phyloP scores from a whole-genome alignment of 2,113 vertebrate species.

The Buteo buteo region DNA sequence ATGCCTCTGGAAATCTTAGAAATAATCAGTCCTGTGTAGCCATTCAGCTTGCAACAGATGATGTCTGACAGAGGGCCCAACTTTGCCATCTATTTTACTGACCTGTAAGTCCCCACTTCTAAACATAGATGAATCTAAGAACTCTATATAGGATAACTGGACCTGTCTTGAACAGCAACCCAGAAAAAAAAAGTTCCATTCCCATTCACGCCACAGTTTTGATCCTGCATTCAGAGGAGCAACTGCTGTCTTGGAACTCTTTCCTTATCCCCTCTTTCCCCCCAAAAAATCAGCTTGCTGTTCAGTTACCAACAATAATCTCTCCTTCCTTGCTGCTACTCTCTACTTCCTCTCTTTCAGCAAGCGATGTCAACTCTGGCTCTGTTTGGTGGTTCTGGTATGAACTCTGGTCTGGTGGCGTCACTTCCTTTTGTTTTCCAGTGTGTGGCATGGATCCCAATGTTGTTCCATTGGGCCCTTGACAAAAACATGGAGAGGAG shows the following conservation, averaged over 20 bases:
- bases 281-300: neutral
- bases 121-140: neutral
- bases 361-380: neutral
- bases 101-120: neutral
- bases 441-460: neutral
- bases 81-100: neutral
- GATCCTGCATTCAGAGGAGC: neutral
- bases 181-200: neutral
- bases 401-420: neutral
- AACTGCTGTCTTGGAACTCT: neutral
- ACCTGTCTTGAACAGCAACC: neutral
- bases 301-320: neutral
- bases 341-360: neutral
- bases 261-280: neutral
- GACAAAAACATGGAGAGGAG: neutral
- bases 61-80: neutral
- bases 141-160: neutral
- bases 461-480: neutral
- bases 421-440: neutral
- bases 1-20: neutral
- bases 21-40: neutral
- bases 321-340: neutral
- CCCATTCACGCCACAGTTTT: neutral
- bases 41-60: neutral
- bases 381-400: neutral